A percentile compares a stretch with the other conserved stretches of the same genome.
phyloP scores from a whole-genome alignment of 2,113 vertebrate species.

The Triplophysa siluroides region DNA sequence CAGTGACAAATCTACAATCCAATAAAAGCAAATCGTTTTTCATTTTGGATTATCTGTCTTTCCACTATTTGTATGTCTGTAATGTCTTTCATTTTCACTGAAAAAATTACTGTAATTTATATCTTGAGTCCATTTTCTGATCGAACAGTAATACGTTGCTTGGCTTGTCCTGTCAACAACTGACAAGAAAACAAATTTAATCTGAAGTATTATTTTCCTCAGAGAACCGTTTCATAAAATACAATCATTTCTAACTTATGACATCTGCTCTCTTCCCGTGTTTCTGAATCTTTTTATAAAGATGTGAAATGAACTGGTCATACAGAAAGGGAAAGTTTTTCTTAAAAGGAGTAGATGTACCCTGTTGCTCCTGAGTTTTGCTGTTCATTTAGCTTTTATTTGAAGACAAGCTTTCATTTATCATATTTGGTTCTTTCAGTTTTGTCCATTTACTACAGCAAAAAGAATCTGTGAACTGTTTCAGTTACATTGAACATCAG shows the following conservation, averaged over 20 bases:
- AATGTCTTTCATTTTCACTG: slow-evolving; percentile 29
- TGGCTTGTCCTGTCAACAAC: slow-evolving; percentile 21
- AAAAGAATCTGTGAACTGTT: slow-evolving; percentile 48
- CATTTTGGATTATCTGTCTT: slow-evolving; percentile 12
- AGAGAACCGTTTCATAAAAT: slow-evolving; percentile 40
- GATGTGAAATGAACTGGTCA: slow-evolving; percentile 26
- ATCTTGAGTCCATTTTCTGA: neutral
- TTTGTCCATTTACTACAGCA: slow-evolving; percentile 32
- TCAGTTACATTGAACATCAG: neutral
- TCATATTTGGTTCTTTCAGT: slow-evolving; percentile 26
- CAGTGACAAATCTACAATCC: slow-evolving; percentile 6
- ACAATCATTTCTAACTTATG: slow-evolving; percentile 27
- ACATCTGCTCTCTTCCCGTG: slow-evolving; percentile 19
- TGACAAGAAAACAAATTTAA: slow-evolving; percentile 39
- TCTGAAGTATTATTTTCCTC: slow-evolving; percentile 39
- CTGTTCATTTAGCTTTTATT: slow-evolving; percentile 14
- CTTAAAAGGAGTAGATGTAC: slow-evolving; percentile 3
- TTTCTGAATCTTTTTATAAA: slow-evolving; percentile 7
- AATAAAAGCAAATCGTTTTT: slow-evolving; percentile 11
- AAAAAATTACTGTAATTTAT: slow-evolving; percentile 25
- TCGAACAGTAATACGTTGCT: slow-evolving; percentile 31
- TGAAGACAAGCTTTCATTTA: slow-evolving; percentile 13
- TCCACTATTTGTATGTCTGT: slow-evolving; percentile 7
- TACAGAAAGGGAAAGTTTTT: slow-evolving; percentile 3
- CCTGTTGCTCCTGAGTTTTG: neutral